Percentiles rank a stretch among this genome's conserved stretches.
Evolutionary conservation across 2,888 invertebrate species (phyloP).

Genomic region (Oscheius onirici): DNA sequence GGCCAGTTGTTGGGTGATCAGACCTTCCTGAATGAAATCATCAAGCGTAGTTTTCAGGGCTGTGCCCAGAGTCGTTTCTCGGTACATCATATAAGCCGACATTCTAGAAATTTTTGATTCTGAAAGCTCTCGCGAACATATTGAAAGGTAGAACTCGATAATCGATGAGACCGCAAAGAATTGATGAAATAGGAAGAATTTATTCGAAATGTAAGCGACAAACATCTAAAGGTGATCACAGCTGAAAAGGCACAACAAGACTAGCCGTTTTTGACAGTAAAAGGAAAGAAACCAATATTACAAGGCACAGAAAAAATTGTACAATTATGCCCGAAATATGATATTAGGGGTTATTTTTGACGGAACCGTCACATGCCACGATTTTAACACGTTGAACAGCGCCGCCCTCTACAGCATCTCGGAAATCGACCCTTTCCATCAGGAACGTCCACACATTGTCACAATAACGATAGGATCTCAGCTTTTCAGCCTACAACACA

Average conservation of each 20-base stretch:
- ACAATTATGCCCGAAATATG: background rate
- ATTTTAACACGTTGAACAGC: constrained; percentile 82
- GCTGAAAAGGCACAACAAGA: constrained; percentile 16
- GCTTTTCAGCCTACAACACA: constrained; percentile 75
- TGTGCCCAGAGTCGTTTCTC: constrained; percentile 95
- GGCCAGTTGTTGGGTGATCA: constrained; percentile 30
- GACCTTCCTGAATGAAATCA: constrained; percentile 80
- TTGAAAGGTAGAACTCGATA: background rate
- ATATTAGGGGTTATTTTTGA: constrained; percentile 27
- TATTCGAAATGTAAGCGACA: background rate
- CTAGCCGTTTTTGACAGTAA: background rate
- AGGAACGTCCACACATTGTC: constrained; percentile 99
- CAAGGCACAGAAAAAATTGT: background rate
- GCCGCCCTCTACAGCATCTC: constrained; percentile 71
- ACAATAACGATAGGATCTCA: constrained; percentile 88
- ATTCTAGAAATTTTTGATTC: background rate
- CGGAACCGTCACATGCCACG: constrained; percentile 89
- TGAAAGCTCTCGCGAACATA: no score
- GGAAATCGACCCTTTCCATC: constrained; percentile 95
- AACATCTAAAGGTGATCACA: background rate
- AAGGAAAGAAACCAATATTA: background rate
- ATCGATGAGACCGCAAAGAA: background rate
- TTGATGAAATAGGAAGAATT: background rate
- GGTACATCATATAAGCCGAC: constrained; percentile 87
- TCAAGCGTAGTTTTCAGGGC: constrained; percentile 96